phyloP scores from a whole-genome alignment of 2,888 invertebrate species.

The Rutpela maculata region DNA sequence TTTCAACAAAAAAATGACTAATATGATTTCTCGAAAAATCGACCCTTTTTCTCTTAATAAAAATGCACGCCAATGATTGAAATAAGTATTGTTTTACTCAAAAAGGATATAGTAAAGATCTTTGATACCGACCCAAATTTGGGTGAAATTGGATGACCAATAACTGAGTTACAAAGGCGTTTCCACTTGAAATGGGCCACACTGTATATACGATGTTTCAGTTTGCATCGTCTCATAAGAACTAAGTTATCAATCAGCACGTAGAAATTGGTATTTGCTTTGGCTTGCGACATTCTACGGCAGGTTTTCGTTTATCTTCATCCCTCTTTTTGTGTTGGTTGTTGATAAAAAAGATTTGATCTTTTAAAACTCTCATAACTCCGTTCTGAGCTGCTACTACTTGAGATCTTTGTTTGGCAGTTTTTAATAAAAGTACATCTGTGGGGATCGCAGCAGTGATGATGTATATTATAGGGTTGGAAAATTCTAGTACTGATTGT shows the following conservation, averaged over 20 bases:
- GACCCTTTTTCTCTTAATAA: too few relatives aligned
- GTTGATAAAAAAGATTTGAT: neutral
- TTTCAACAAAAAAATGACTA: too few relatives aligned
- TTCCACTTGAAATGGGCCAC: too few relatives aligned
- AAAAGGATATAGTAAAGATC: too few relatives aligned
- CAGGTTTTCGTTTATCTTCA: neutral
- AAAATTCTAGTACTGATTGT: neutral
- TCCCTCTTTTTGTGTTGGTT: neutral
- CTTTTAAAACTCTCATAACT: neutral
- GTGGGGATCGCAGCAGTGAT: neutral
- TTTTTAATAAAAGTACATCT: neutral
- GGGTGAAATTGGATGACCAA: too few relatives aligned
- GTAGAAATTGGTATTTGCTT: neutral
- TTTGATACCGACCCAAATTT: too few relatives aligned
- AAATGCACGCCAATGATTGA: too few relatives aligned
- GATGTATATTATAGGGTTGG: neutral
- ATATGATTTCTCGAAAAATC: too few relatives aligned
- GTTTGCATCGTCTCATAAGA: too few relatives aligned
- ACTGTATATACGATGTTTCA: too few relatives aligned
- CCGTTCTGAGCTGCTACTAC: neutral
- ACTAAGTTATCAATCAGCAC: neutral
- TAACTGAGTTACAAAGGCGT: too few relatives aligned
- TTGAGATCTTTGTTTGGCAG: neutral
- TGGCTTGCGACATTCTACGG: neutral
- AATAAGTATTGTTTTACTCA: too few relatives aligned